phyloP scores from a whole-genome alignment of 2,888 invertebrate species.

The Lasioglossum malachurum region DNA sequence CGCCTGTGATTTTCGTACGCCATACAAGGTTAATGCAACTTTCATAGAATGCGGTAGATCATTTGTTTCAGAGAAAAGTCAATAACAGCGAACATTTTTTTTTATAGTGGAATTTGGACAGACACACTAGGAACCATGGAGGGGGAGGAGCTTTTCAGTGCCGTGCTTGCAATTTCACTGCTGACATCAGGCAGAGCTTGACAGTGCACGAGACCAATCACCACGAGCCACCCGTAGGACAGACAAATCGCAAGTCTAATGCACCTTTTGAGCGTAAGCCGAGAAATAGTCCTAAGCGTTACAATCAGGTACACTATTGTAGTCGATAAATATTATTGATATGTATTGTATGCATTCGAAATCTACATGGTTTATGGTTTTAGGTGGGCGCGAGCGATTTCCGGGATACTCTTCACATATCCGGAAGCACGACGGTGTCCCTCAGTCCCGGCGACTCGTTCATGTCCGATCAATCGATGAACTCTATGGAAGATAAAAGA shows the following conservation, averaged over 20 bases:
- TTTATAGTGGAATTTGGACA: slow-evolving; percentile 93
- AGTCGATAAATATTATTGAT: neutral
- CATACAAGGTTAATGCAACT: slow-evolving; percentile 84
- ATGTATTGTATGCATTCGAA: neutral
- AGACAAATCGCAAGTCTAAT: slow-evolving; percentile 83
- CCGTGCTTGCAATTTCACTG: slow-evolving; percentile 95
- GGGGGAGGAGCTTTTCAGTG: slow-evolving; percentile 94
- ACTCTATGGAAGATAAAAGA: slow-evolving; percentile 70
- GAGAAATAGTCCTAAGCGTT: slow-evolving; percentile 80
- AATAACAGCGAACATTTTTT: neutral
- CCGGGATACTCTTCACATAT: slow-evolving; percentile 67
- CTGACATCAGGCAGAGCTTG: slow-evolving; percentile 95
- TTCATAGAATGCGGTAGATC: neutral
- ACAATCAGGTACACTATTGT: slow-evolving; percentile 78
- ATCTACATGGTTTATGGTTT: slow-evolving; percentile 10
- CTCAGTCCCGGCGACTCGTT: slow-evolving; percentile 57
- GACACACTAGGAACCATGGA: slow-evolving; percentile 96
- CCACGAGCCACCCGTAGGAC: slow-evolving; percentile 92
- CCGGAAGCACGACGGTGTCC: slow-evolving; percentile 55
- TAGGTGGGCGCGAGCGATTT: slow-evolving; percentile 82
- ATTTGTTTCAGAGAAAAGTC: neutral
- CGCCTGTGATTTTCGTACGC: slow-evolving; percentile 96
- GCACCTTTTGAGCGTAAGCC: slow-evolving; percentile 80
- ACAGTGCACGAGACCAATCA: slow-evolving; percentile 97
- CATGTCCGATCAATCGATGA: slow-evolving; percentile 60